Percentiles rank a stretch among this genome's conserved stretches.
These are phyloP conservation scores for fruit fly (Drosophila melanogaster) DNA, from an alignment of 1,140 invertebrate species.

Conservation along the genomic window Release_6_plus_ISO1_MT NT_033779.5:1440501-1441000, in stretches of 20 bases:
- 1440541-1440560: constrained; percentile 47
- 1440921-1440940: constrained; percentile 67
- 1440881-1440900: constrained; percentile 59
- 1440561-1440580: constrained; percentile 52
- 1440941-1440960: constrained; percentile 12
- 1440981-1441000: constrained; percentile 69
- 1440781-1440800: constrained; percentile 6
- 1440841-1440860: constrained; percentile 40
- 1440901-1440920: constrained; percentile 75
- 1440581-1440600: constrained; percentile 54
- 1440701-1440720: constrained; percentile 45
- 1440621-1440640: constrained; percentile 46
- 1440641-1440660: constrained; percentile 67
- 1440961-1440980: constrained; percentile 19
- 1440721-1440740: constrained; percentile 67
- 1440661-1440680: constrained; percentile 74
- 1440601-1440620: constrained; percentile 13
- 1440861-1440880: constrained; percentile 26
- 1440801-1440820: constrained; percentile 45
- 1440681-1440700: constrained; percentile 65
- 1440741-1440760: constrained; percentile 44
- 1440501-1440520: constrained; percentile 65
- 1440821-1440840: constrained; percentile 52
- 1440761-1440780: constrained; percentile 44
- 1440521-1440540: constrained; percentile 63